phyloP scores from a whole-genome alignment of 2,113 vertebrate species.

The Eolophus roseicapilla region DNA sequence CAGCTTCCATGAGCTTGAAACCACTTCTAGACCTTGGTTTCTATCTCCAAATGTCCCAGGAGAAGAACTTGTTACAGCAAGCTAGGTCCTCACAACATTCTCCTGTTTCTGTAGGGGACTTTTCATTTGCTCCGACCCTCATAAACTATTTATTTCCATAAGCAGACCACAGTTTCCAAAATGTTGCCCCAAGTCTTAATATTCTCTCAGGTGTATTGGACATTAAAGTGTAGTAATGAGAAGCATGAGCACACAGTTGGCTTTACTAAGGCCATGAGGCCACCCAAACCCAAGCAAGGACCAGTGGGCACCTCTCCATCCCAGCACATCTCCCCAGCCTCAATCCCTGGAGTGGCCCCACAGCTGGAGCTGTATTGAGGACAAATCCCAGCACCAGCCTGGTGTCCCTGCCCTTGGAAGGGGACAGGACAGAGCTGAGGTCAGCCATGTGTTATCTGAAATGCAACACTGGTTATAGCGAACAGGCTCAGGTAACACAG shows the following conservation, averaged over 20 bases:
- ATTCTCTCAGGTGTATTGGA: background rate
- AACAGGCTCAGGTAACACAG: conserved; percentile 27
- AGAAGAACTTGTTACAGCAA: background rate
- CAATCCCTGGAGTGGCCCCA: accelerated
- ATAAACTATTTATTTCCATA: background rate
- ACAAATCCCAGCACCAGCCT: background rate
- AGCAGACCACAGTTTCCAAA: background rate
- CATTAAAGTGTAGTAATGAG: background rate
- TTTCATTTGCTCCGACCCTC: background rate
- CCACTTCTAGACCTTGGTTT: background rate
- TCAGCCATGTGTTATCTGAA: background rate
- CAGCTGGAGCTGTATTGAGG: background rate
- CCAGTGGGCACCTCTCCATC: background rate
- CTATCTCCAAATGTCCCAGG: too few species aligned
- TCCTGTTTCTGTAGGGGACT: background rate
- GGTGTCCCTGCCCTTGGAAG: background rate
- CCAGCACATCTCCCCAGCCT: too few species aligned
- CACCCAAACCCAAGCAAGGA: background rate
- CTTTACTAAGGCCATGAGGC: background rate
- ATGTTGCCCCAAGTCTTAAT: background rate
- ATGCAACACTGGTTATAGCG: background rate
- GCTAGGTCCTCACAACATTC: background rate
- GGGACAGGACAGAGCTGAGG: background rate
- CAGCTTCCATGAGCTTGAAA: background rate
- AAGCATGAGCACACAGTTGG: background rate